Conservation (phyloP, 1,140 invertebrate genomes). For the Pseudobourletiella spinata region DNA sequence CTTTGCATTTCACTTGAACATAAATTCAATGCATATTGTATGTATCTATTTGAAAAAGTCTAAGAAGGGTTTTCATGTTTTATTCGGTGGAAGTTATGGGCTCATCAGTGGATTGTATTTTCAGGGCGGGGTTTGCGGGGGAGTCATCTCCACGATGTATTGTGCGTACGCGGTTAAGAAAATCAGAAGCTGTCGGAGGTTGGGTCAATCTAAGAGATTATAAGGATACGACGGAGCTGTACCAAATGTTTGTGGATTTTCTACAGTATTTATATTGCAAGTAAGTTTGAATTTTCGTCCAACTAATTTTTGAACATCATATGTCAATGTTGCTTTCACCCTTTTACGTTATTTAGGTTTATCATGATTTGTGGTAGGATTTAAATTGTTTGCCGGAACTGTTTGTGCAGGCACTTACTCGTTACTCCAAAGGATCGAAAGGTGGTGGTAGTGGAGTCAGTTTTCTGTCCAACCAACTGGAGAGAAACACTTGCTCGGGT, state of each 20-base stretch:
- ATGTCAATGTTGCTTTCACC: background rate
- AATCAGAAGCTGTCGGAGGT: slow-evolving; percentile 43
- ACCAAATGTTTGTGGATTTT: slow-evolving; percentile 78
- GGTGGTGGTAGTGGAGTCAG: slow-evolving; percentile 82
- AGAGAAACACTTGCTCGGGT: slow-evolving; percentile 81
- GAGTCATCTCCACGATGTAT: slow-evolving; percentile 80
- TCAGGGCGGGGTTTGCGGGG: slow-evolving; percentile 81
- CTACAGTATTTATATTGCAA: slow-evolving; percentile 79
- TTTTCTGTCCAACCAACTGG: slow-evolving; percentile 69
- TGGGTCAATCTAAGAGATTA: slow-evolving; percentile 60
- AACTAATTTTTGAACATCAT: no score
- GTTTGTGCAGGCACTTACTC: slow-evolving; percentile 67
- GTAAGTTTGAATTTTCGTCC: no score
- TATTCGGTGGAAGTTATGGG: no score
- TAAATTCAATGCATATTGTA: slow-evolving; percentile 11
- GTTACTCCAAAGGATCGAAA: slow-evolving; percentile 87
- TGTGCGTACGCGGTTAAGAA: slow-evolving; percentile 63
- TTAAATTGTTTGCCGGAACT: no score
- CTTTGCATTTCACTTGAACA: background rate
- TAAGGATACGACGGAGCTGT: slow-evolving; percentile 61
- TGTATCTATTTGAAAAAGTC: no score
- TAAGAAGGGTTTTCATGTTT: no score
- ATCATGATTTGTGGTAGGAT: no score
- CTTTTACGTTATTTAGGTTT: no score
- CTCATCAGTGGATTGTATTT: no score